Evolutionary conservation across 2,888 invertebrate species (phyloP).

Genomic region (Asteroscopus sphinx): DNA sequence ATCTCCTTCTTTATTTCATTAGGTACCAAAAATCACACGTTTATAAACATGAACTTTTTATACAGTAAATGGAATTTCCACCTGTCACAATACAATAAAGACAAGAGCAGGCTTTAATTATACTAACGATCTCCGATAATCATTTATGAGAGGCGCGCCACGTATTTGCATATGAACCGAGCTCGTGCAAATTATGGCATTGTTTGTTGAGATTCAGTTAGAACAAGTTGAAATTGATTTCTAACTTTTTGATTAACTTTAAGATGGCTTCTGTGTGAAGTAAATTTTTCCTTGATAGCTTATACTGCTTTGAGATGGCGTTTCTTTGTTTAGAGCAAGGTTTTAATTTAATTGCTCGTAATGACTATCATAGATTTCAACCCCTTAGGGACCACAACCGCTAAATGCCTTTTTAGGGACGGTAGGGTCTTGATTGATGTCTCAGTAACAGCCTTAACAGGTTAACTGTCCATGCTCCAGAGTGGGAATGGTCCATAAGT

Average conservation of each 20-base stretch:
- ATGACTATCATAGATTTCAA: too few relatives aligned
- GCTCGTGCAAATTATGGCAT: conserved; percentile 33
- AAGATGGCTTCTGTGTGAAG: conserved; percentile 7
- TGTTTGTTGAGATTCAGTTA: conserved; percentile 45
- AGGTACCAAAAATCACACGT: too few relatives aligned
- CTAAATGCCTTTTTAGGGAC: neutral
- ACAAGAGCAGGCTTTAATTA: conserved; percentile 44
- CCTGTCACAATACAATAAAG: conserved; percentile 11
- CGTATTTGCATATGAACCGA: conserved; percentile 44
- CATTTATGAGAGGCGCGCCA: conserved; percentile 35
- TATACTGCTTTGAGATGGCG: neutral
- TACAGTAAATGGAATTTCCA: conserved; percentile 22
- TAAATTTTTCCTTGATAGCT: conserved; percentile 13
- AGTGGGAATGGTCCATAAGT: too few relatives aligned
- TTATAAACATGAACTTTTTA: too few relatives aligned
- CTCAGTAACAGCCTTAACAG: neutral
- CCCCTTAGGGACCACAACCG: too few relatives aligned
- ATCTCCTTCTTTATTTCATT: too few relatives aligned
- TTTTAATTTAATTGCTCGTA: too few relatives aligned
- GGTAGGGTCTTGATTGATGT: neutral
- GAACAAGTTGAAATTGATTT: conserved; percentile 40
- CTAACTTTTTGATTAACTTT: conserved; percentile 27
- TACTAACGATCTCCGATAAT: conserved; percentile 43
- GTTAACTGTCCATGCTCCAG: too few relatives aligned
- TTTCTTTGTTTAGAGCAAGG: too few relatives aligned